Evolutionary conservation across 2,888 invertebrate species (phyloP).

Genomic region (Heliconius hortense): DNA sequence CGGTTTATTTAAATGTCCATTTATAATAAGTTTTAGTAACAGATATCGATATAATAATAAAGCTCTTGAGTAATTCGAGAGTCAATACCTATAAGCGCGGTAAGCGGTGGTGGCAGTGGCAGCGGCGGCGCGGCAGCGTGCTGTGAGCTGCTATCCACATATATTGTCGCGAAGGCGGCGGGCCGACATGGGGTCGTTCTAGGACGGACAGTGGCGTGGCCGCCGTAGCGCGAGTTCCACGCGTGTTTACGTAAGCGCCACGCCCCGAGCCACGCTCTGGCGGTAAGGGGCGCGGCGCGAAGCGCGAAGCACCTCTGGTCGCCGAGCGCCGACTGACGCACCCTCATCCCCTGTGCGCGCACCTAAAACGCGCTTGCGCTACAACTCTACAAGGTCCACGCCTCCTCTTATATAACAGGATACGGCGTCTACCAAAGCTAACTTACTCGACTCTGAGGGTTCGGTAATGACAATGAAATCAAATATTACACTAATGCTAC

Average conservation of each 20-base stretch:
- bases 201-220: constrained; percentile 77
- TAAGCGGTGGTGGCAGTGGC: constrained; percentile 68
- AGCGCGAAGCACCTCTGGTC: constrained; percentile 76
- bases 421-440: constrained; percentile 60
- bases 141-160: constrained; percentile 67
- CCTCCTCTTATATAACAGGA: constrained; percentile 71
- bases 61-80: constrained; percentile 9
- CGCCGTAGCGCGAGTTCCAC: constrained; percentile 66
- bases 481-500: background rate
- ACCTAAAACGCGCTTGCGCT: constrained; percentile 66
- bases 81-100: constrained; percentile 73
- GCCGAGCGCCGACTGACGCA: constrained; percentile 79
- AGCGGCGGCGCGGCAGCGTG: constrained; percentile 69
- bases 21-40: background rate
- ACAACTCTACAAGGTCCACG: constrained; percentile 58
- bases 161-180: constrained; percentile 70
- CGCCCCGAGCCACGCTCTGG: constrained; percentile 80
- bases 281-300: constrained; percentile 79
- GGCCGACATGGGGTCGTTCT: constrained; percentile 75
- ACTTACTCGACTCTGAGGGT: constrained; percentile 41
- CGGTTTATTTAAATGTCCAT: background rate
- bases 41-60: constrained; percentile 3
- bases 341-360: constrained; percentile 56
- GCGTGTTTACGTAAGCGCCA: constrained; percentile 83
- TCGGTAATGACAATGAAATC: constrained; percentile 22